A percentile compares a stretch with the other conserved stretches of the same genome.
Evolutionary conservation across 30 jellyfish, hydroid and myxozoan species (phyloP).

Genomic region (Calvadosia cruxmelitensis): DNA sequence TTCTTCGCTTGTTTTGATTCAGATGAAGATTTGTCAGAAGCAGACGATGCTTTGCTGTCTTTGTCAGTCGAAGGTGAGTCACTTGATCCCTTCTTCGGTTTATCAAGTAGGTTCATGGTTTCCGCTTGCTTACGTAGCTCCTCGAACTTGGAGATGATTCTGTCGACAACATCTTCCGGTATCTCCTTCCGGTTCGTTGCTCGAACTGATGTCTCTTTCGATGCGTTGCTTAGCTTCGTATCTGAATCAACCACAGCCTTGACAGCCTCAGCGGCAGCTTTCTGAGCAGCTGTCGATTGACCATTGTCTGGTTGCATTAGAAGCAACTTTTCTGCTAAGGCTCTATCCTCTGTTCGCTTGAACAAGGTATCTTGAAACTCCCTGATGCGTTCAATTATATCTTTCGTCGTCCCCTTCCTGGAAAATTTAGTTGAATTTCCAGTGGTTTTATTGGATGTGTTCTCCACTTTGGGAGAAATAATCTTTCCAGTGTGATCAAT

Average conservation of each 20-base stretch:
- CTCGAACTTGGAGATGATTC: conserved; percentile 73
- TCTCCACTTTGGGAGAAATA: conserved; percentile 19
- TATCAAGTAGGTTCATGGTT: conserved; percentile 35
- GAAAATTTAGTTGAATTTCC: conserved; percentile 1
- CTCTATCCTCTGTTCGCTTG: conserved; percentile 49
- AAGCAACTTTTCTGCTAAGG: conserved; percentile 48
- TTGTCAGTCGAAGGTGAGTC: neutral
- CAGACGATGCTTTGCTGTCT: neutral
- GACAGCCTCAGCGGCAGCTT: neutral
- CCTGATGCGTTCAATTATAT: conserved; percentile 69
- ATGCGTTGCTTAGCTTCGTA: neutral
- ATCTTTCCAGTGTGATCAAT: conserved; percentile 70
- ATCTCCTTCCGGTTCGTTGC: conserved; percentile 41
- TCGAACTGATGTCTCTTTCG: neutral
- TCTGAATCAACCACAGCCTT: neutral
- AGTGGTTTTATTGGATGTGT: neutral
- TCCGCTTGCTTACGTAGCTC: conserved; percentile 81
- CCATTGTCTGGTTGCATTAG: conserved; percentile 51
- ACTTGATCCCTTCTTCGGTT: neutral
- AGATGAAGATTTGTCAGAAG: neutral
- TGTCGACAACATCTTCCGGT: conserved; percentile 99
- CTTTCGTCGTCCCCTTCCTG: conserved; percentile 53
- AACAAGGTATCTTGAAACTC: conserved; percentile 85
- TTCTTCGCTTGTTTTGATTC: conserved; percentile 6
- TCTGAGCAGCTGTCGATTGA: neutral